Evolutionary conservation across 1,140 invertebrate genomes (phyloP), one percentile per base, ranked within the genome.

Genomic region (Drosophila pectinifera): DNA sequence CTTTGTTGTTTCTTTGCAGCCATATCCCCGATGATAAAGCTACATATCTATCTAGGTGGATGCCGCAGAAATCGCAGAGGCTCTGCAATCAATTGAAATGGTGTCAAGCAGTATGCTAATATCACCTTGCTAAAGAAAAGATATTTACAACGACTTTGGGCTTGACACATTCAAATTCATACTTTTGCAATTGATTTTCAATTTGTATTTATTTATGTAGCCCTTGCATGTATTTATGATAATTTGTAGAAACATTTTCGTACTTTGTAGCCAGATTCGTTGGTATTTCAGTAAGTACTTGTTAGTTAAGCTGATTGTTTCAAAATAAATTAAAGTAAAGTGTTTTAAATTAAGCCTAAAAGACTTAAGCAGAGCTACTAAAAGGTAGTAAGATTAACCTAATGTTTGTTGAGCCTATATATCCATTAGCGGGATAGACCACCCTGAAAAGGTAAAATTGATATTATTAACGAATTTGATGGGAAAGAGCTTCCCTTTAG

Each of bases 221-320:
- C 31, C 5, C 31, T 34, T 11, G 31, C 11, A 34, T 10, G 26
- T 22, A 8, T 7, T 26, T 26, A 6, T 6, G 24, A 14, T 38
- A 28, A 38, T 41, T 41, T 8, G 24, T 16, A 10, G 24, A 24
- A 53, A 18, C 61, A 57, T 63, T 63, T 67, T 43, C 36, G 57
- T 58, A 73, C 73, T 77, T 77, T 65, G 73, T 58, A 65, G 67
- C 69, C 65, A 82, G 80, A 2, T 22, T 22, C n/a, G n/a, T n/a
- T 31, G 3, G 3, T 31, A 31, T 10, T 31, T 31, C n/a, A n/a
- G n/a, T n/a, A n/a, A n/a, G n/a, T n/a, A 7, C 8, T 28, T 28
- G 28, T 28, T 2, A 8, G 28, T 28, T 28, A 31, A 10, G 28
- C 28, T 28, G 7, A 31, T 10, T n/a, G n/a, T n/a, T n/a, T n/a